A percentile compares a stretch with the other conserved stretches of the same genome.
These are phyloP conservation scores for Drosophila lini DNA, from an alignment of 1,140 invertebrate species.

Conservation along the genomic window DNA sequence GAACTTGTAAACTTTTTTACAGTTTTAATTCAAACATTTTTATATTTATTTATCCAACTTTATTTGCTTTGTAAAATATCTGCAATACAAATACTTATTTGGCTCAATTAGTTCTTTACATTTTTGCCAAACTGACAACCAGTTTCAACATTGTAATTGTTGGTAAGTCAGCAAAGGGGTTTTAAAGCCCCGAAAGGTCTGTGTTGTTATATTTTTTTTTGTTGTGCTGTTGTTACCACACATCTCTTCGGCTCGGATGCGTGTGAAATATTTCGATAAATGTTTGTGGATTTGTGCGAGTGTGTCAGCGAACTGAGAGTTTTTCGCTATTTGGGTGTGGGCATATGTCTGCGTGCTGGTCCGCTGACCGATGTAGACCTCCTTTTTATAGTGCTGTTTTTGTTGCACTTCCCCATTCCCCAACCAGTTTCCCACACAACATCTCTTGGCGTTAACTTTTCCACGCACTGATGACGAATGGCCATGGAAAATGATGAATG, in stretches of 20 bases:
- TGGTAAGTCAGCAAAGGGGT: not conserved
- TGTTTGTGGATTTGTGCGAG: slow-evolving; percentile 42
- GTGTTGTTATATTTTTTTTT: slow-evolving; percentile 5
- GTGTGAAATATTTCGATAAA: slow-evolving; percentile 53
- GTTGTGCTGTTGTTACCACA: slow-evolving; percentile 16
- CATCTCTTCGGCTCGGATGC: slow-evolving; percentile 35
- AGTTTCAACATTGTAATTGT: not conserved
- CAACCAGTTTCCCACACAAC: not conserved
- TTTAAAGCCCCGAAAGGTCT: slow-evolving; percentile 1
- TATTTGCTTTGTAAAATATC: slow-evolving; percentile 6
- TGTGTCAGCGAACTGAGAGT: slow-evolving; percentile 23
- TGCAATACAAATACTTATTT: not conserved
- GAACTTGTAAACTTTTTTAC: not conserved
- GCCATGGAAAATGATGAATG: slow-evolving; percentile 77
- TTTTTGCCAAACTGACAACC: slow-evolving; percentile 9
- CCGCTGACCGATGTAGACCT: slow-evolving; percentile 24
- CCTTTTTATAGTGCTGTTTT: slow-evolving; percentile 31
- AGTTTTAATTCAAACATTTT: not conserved
- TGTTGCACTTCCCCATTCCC: slow-evolving; percentile 23
- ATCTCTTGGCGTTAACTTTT: slow-evolving; percentile 60
- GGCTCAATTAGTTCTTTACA: slow-evolving; percentile 1
- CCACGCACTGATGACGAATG: slow-evolving; percentile 77
- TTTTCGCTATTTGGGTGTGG: slow-evolving; percentile 12
- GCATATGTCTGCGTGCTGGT: not conserved
- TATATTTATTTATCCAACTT: slow-evolving; percentile 3